These are phyloP conservation scores for Cephus spinipes DNA, from an alignment of 2,888 invertebrate genomes.

Conservation along the genomic window DNA sequence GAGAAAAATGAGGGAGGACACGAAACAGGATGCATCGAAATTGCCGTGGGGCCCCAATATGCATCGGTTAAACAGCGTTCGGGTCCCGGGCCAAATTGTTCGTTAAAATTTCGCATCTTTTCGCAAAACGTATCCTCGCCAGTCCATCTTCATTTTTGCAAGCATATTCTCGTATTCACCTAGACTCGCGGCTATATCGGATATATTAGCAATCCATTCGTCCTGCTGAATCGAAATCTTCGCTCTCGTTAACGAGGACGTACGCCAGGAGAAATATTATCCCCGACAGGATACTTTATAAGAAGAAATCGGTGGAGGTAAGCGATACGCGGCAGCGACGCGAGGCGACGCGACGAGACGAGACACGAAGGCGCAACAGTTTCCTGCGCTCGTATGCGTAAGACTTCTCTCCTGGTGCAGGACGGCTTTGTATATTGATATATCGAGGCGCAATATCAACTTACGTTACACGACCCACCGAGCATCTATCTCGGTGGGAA, in stretches of 20 bases:
- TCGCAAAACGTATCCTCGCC: slow-evolving; percentile 1
- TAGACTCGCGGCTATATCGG: background rate
- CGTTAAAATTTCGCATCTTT: background rate
- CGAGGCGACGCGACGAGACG: background rate
- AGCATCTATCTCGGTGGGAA: slow-evolving; percentile 67
- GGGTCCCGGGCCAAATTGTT: background rate
- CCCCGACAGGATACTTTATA: slow-evolving; percentile 56
- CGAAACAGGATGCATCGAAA: slow-evolving; percentile 5
- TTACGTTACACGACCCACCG: slow-evolving; percentile 64
- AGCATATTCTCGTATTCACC: background rate
- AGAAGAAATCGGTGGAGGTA: slow-evolving; percentile 64
- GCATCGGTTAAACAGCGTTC: background rate
- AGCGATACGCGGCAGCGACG: slow-evolving; percentile 48
- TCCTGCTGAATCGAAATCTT: background rate
- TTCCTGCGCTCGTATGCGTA: slow-evolving; percentile 62
- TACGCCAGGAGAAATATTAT: slow-evolving; percentile 48
- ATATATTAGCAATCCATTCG: background rate
- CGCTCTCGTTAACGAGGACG: slow-evolving; percentile 15
- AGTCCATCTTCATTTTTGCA: background rate
- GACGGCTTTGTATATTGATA: slow-evolving; percentile 21
- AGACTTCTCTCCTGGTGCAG: slow-evolving; percentile 51
- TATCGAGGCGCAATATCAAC: slow-evolving; percentile 57
- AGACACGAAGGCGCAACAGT: slow-evolving; percentile 42
- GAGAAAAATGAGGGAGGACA: slow-evolving; percentile 1
- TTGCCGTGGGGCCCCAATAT: background rate